Evolutionary conservation across 2,888 invertebrate species (phyloP), one percentile per base, ranked within the genome.

Genomic region (Rhamphomyia laevipes): DNA sequence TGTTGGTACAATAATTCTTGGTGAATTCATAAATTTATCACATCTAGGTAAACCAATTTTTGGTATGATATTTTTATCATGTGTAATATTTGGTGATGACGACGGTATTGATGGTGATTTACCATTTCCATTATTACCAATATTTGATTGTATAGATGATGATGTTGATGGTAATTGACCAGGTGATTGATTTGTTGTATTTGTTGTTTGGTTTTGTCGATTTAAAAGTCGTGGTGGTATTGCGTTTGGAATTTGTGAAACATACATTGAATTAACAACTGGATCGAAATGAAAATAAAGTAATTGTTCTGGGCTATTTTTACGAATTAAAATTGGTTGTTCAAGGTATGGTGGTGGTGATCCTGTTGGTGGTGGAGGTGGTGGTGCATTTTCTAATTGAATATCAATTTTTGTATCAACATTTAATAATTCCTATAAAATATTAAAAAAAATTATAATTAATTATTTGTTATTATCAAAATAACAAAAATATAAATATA

Each of bases 251-350:
- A 58, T 54, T 40, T 63, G 62, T 1, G 67, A 64, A 5, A 62
- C 60, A 15, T 64, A 60, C 57, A 70, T 64, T 15, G 61, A 58
- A 47, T 63, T 61, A 7, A 64, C 63, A 3, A 59, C 49, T 0
- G 62, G 52, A 57, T 70, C 68, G 18, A 60, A 70, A 47, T 66
- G 70, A 49, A 65, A 69, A 54, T 63, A 70, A n/a, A 65, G 55
- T 5, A 60, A 53, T 45, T 58, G 61, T 30, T 53, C 57, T 44
- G 57, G 68, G 52, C 58, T 63, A 42, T 59, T 62, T 48, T 57
- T 60, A 43, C 59, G 55, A 23, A 64, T 57, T 42, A 61, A 56
- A 2, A 63, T 56, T 2, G 68, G 63, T 18, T 68, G 67, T 9
- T 64, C 61, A 37, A 63, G 30, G 43, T 61, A 52, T 10, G 59